Conservation (phyloP, 2,113 vertebrate species). For the Atractosteus spatula region DNA sequence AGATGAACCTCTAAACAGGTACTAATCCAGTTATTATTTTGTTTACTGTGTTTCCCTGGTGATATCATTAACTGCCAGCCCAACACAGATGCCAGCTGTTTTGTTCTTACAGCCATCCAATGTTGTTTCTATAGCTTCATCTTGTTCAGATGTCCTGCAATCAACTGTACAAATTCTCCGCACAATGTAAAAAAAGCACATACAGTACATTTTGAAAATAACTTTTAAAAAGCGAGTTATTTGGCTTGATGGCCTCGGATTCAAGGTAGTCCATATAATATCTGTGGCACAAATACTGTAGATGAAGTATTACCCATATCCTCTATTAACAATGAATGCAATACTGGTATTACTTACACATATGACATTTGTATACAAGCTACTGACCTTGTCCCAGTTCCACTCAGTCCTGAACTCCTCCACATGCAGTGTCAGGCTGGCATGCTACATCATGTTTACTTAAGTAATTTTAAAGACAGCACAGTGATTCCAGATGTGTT, state of each 20-base stretch:
- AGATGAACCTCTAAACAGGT: slow-evolving; percentile 38
- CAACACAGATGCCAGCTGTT: slow-evolving; percentile 13
- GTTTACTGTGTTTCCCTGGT: slow-evolving; percentile 36
- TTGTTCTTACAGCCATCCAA: slow-evolving; percentile 9
- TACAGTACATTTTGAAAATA: too few species aligned
- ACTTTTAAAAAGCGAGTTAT: too few species aligned
- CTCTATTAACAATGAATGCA: too few species aligned
- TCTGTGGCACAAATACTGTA: too few species aligned
- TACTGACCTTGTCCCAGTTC: not conserved
- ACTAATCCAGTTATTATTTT: slow-evolving; percentile 25
- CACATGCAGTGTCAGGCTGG: not conserved
- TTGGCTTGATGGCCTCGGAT: too few species aligned
- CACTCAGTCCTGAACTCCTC: not conserved
- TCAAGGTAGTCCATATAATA: too few species aligned
- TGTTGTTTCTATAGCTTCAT: slow-evolving; percentile 36
- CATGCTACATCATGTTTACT: not conserved
- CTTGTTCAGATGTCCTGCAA: slow-evolving; percentile 26
- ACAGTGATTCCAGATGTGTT: slow-evolving; percentile 16
- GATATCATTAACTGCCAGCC: slow-evolving; percentile 29
- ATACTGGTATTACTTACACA: too few species aligned
- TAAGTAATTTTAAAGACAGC: not conserved
- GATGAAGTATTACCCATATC: too few species aligned
- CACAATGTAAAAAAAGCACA: too few species aligned
- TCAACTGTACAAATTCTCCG: too few species aligned
- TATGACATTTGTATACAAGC: too few species aligned